These are phyloP conservation scores for Nymphalis io DNA, from an alignment of 1,140 invertebrate species.

Conservation along the genomic window DNA sequence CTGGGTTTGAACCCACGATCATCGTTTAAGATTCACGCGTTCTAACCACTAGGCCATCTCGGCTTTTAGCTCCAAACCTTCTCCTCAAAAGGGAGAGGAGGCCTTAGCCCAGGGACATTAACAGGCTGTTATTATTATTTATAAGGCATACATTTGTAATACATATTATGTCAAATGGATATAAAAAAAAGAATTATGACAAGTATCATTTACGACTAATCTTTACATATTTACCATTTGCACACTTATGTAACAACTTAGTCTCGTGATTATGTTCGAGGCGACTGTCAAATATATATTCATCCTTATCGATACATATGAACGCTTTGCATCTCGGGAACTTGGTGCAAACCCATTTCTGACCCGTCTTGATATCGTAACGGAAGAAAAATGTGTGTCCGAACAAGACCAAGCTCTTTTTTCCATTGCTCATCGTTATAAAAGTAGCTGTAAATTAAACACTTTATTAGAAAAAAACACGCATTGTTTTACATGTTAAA, in stretches of 20 bases:
- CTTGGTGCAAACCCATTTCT: conserved; percentile 56
- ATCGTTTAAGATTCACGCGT: too few relatives aligned
- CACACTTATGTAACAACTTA: neutral
- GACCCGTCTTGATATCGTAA: conserved; percentile 43
- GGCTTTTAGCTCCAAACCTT: too few relatives aligned
- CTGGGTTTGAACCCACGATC: too few relatives aligned
- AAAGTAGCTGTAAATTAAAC: conserved; percentile 43
- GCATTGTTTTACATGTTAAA: neutral
- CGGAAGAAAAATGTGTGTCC: conserved; percentile 58
- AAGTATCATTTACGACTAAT: neutral
- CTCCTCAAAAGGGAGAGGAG: too few relatives aligned
- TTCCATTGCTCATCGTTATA: conserved; percentile 53
- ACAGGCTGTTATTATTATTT: too few relatives aligned
- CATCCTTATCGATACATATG: conserved; percentile 35
- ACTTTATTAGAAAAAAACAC: neutral
- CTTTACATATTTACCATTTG: neutral
- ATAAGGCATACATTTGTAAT: neutral
- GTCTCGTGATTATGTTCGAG: conserved; percentile 1
- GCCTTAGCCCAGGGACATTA: too few relatives aligned
- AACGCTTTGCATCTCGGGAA: conserved; percentile 51
- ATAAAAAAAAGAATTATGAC: conserved; percentile 13
- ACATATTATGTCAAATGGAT: neutral
- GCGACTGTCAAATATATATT: neutral
- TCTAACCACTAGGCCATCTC: too few relatives aligned
- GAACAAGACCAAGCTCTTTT: conserved; percentile 40